A percentile compares a stretch with the other conserved stretches of the same genome.
Evolutionary conservation across 2,113 vertebrate species (phyloP).

Genomic region (Heteronetta atricapilla): DNA sequence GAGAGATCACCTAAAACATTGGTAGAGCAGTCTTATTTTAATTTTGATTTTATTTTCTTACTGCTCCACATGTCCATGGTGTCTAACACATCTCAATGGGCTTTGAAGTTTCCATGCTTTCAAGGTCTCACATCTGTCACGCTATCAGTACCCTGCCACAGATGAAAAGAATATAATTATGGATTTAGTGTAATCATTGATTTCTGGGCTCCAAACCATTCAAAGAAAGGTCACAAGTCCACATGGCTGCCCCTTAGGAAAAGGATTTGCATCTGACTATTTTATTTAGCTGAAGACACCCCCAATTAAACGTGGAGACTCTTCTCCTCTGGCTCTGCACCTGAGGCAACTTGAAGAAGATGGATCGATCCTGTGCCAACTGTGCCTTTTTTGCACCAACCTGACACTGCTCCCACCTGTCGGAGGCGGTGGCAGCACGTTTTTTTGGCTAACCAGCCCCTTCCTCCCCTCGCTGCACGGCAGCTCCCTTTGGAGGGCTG

Average conservation of each 20-base stretch:
- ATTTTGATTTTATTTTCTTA: constrained; percentile 10
- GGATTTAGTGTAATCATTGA: constrained; percentile 71
- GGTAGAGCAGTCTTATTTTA: not conserved
- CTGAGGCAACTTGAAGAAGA: constrained; percentile 12
- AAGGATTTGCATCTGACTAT: constrained; percentile 54
- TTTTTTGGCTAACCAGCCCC: not conserved
- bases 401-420: not conserved
- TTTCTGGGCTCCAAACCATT: constrained; percentile 63
- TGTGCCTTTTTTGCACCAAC: not conserved
- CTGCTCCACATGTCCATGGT: constrained; percentile 24
- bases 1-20: not conserved
- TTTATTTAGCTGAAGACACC: constrained; percentile 46
- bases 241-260: constrained; percentile 50
- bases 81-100: constrained; percentile 17
- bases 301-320: constrained; percentile 10
- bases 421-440: not conserved
- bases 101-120: constrained; percentile 67
- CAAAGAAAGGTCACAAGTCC: constrained; percentile 66
- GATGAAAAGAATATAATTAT: constrained; percentile 70
- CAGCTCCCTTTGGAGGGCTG: not conserved
- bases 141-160: constrained; percentile 27
- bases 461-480: not conserved
- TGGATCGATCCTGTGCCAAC: not conserved
- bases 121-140: constrained; percentile 60
- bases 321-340: not conserved